Evolutionary conservation across 1,140 invertebrate species (phyloP).

Genomic region (Danaus melanippus): DNA sequence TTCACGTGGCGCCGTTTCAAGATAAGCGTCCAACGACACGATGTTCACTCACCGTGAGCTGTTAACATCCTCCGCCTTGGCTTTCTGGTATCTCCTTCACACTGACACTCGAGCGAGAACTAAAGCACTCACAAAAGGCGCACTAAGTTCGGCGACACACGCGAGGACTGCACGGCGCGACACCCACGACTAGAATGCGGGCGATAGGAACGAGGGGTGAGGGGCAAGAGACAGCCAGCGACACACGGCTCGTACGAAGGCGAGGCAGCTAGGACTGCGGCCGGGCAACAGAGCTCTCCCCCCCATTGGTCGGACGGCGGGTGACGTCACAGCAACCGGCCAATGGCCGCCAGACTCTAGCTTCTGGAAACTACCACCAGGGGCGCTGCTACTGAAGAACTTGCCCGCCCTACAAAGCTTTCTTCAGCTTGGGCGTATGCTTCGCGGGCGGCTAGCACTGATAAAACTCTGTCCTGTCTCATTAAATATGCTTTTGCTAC

Average conservation of each 20-base stretch:
- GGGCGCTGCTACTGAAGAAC: conserved; percentile 46
- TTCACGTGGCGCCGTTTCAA: conserved; percentile 61
- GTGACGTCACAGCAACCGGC: conserved; percentile 55
- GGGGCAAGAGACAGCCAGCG: conserved; percentile 47
- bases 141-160: conserved; percentile 66
- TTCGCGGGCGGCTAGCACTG: conserved; percentile 47
- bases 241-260: conserved; percentile 64
- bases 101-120: conserved; percentile 66
- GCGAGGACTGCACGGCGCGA: conserved; percentile 67
- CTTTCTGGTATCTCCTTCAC: conserved; percentile 53
- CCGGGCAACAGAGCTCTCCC: conserved; percentile 48
- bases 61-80: conserved; percentile 67
- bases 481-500: conserved; percentile 9
- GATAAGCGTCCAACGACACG: conserved; percentile 51
- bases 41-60: conserved; percentile 63
- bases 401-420: conserved; percentile 67
- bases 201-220: conserved; percentile 51
- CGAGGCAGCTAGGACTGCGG: conserved; percentile 64
- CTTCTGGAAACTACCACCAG: conserved; percentile 39
- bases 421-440: conserved; percentile 66
- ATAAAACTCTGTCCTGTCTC: conserved; percentile 9
- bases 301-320: conserved; percentile 48
- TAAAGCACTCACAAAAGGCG: conserved; percentile 68
- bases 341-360: conserved; percentile 40
- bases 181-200: conserved; percentile 70